A percentile compares a stretch with the other conserved stretches of the same genome.
phyloP scores from a whole-genome alignment of 2,113 vertebrate species.

The Sialia sialis region DNA sequence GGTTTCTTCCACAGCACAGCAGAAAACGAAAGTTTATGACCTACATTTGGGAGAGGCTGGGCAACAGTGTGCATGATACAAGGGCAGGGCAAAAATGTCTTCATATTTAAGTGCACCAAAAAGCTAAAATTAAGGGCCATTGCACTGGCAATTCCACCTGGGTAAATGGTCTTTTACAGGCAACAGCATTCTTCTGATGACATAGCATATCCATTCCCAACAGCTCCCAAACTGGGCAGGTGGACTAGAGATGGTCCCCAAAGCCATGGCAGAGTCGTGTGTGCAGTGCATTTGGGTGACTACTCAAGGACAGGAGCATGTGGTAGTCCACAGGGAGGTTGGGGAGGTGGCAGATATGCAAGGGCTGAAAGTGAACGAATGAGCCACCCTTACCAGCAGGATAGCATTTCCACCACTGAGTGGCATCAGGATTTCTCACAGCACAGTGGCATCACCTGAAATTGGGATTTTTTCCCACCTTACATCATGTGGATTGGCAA shows the following conservation, averaged over 20 bases:
- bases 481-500: not conserved
- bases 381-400: not conserved
- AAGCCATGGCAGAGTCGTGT: accelerated
- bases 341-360: not conserved
- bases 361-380: not conserved
- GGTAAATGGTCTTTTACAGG: not conserved
- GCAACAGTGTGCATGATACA: not conserved
- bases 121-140: not conserved
- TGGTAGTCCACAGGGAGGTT: not conserved
- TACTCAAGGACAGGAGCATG: not conserved
- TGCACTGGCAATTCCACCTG: not conserved
- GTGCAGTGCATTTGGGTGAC: not conserved
- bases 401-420: not conserved
- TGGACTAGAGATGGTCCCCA: not conserved
- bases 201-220: not conserved
- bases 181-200: not conserved
- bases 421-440: not conserved
- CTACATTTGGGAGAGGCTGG: not conserved
- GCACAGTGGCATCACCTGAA: not conserved
- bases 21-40: not conserved
- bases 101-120: not conserved
- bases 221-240: not conserved
- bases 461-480: not conserved
- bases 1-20: not conserved
- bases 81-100: not conserved